Evolutionary conservation across 2,888 invertebrate species (phyloP).

Genomic region (Masnerella sp.): DNA sequence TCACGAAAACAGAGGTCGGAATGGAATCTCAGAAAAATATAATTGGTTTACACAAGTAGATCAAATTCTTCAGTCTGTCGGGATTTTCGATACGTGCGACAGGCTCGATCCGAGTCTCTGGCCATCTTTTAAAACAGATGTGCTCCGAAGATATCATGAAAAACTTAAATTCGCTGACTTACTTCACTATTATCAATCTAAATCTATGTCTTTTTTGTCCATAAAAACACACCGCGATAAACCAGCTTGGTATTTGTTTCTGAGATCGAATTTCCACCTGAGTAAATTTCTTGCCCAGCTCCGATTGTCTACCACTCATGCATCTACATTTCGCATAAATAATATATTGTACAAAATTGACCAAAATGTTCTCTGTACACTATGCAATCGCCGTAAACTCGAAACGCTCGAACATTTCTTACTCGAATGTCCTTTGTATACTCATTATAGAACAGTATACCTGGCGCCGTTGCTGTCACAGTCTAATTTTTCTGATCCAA

Average conservation of each 20-base stretch:
- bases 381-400: background rate
- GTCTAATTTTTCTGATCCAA: background rate
- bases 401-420: conserved; percentile 10
- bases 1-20: background rate
- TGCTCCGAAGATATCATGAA: background rate
- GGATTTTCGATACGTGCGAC: background rate
- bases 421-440: background rate
- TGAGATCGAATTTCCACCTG: conserved; percentile 6
- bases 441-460: background rate
- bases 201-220: background rate
- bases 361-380: background rate
- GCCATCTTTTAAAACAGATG: background rate
- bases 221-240: background rate
- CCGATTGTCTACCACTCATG: background rate
- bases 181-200: background rate
- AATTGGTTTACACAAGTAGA: background rate
- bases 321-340: background rate
- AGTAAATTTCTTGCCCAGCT: background rate
- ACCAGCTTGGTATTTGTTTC: background rate
- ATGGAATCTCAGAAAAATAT: background rate
- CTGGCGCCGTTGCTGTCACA: background rate
- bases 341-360: background rate
- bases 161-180: background rate
- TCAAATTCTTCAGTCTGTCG: background rate
- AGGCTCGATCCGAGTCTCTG: too few species aligned